Base-by-base conservation (phyloP, 2,113 vertebrate genomes). In the Vidua chalybeata region DNA sequence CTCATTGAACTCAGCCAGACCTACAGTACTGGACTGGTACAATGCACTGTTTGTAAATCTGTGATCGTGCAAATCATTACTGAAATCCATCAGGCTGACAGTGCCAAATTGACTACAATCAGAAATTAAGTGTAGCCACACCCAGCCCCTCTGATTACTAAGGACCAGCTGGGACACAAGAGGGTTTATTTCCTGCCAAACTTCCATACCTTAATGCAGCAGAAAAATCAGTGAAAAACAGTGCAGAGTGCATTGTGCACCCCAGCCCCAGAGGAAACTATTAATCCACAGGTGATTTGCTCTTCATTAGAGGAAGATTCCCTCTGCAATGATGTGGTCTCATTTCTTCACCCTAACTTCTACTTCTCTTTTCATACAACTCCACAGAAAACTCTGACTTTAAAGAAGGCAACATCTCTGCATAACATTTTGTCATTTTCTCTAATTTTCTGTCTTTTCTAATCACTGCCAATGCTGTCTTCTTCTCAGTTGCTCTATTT, bases 401-500 rank as follows among this genome's bases (percentile, higher is more conserved):
- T 33, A 73, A 87, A 87, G 67, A 80, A 76, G 68, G 55, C 1
- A 13, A 43, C 51, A 58, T 80, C 90, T 93, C 1, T 71, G 91
- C 82, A 93, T 80, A 88, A 95, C 75, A 62, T 96, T 94, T 95
- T 96, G 94, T 90, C 35, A 92, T 94, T 96, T 83, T 59, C 87
- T 88, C 63, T 96, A 77, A 91, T 95, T 94, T 96, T 82, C 61
- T 94, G 51, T 81, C 74, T 91, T 91, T 90, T 88, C 75, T 91
- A 94, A 95, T 96, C 84, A 66, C 67, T 88, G 79, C 39, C 84
- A 83, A 35, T 27, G 67, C 84, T 87, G 78, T 77, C 91, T 96
- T 94, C 54, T 46, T 90, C 63, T 91, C 85, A 86, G 45, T 86
- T 96, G 84, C 55, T 94, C 67, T 83, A 69, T 91, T 89, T 94